Evolutionary conservation across 2,797 vertebrate genomes (phyloP).

Genomic region (Morelia viridis): DNA sequence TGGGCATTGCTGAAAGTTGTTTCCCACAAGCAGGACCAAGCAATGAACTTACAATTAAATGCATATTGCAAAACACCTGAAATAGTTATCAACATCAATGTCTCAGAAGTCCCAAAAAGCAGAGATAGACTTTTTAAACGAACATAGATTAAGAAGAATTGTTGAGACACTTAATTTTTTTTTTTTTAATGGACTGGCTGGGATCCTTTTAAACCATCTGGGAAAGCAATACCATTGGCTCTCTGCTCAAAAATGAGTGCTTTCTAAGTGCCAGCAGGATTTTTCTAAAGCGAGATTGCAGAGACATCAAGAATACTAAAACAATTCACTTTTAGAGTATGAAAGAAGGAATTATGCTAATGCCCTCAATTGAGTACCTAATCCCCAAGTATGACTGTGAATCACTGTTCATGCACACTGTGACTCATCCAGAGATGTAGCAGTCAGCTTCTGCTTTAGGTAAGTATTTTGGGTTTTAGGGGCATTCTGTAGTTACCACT

Average conservation of each 20-base stretch:
- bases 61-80: neutral
- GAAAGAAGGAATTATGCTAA: neutral
- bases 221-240: neutral
- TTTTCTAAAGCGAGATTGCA: too few species aligned
- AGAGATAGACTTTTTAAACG: neutral
- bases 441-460: neutral
- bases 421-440: neutral
- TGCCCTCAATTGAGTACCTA: neutral
- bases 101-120: neutral
- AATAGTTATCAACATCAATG: too few species aligned
- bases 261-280: neutral
- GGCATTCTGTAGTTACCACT: neutral
- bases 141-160: neutral
- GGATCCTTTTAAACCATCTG: neutral
- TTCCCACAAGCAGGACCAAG: neutral
- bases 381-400: neutral
- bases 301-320: neutral
- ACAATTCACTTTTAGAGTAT: neutral
- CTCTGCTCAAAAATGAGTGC: neutral
- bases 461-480: neutral
- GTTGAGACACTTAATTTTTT: neutral
- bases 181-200: neutral
- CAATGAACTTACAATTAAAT: neutral
- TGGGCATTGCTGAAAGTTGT: neutral
- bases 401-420: neutral